These are phyloP conservation scores for Coleophora deauratella DNA, from an alignment of 2,888 invertebrate genomes.

Conservation along the genomic window DNA sequence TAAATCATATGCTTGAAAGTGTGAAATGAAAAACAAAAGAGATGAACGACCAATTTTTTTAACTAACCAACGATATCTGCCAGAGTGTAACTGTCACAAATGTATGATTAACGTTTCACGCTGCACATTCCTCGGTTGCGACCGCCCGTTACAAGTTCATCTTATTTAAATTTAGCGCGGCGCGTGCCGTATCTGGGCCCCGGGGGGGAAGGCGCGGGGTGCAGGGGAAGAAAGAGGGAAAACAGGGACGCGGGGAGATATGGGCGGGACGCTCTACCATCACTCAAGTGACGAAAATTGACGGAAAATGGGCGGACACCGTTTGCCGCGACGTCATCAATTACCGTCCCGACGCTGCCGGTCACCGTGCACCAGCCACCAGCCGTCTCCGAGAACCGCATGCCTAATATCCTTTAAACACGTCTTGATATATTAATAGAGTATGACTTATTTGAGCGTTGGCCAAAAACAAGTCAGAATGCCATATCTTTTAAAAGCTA, in stretches of 20 bases:
- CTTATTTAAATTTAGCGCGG: slow-evolving; percentile 72
- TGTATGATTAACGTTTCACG: slow-evolving; percentile 67
- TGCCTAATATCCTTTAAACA: slow-evolving; percentile 51
- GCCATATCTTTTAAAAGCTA: too few species aligned
- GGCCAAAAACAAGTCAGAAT: not conserved
- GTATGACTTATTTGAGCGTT: slow-evolving; percentile 26
- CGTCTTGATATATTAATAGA: slow-evolving; percentile 39
- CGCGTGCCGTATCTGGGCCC: slow-evolving; percentile 58
- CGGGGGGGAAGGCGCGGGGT: slow-evolving; percentile 20
- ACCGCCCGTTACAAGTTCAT: slow-evolving; percentile 70
- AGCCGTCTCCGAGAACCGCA: slow-evolving; percentile 46
- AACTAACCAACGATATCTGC: slow-evolving; percentile 39
- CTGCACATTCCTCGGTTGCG: slow-evolving; percentile 58
- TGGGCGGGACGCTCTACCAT: slow-evolving; percentile 68
- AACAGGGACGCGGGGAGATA: slow-evolving; percentile 20
- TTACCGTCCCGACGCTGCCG: slow-evolving; percentile 66
- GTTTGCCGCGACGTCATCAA: slow-evolving; percentile 72
- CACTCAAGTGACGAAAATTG: slow-evolving; percentile 75
- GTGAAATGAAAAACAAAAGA: slow-evolving; percentile 24
- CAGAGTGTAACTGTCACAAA: slow-evolving; percentile 63
- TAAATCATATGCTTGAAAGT: not conserved
- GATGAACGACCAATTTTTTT: slow-evolving; percentile 34
- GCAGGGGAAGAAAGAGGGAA: slow-evolving; percentile 13
- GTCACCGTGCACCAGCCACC: slow-evolving; percentile 52
- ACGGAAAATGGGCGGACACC: slow-evolving; percentile 74